Evolutionary conservation across 64 coral and sea anemone species (phyloP).

Genomic region (Astreopora myriophthalma): DNA sequence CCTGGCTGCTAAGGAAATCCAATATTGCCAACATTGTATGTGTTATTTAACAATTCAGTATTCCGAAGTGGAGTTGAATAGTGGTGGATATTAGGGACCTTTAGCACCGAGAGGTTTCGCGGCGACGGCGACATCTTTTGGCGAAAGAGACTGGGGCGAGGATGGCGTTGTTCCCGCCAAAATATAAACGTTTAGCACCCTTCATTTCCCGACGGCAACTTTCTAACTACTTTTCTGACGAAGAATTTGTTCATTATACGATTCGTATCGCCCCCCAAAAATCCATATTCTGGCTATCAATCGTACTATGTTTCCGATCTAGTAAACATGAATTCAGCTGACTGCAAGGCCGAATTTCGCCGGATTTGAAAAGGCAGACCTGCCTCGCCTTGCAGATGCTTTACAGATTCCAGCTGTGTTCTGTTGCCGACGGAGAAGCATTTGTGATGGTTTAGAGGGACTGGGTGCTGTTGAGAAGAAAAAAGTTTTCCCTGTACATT

Average conservation of each 20-base stretch:
- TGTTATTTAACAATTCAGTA: no score
- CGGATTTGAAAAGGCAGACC: slow-evolving; percentile 36
- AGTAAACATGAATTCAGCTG: no score
- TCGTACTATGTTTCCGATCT: slow-evolving; percentile 7
- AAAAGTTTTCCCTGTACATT: slow-evolving; percentile 38
- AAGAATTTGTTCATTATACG: slow-evolving; percentile 49
- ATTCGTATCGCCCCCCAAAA: slow-evolving; percentile 35
- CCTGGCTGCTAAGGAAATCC: no score
- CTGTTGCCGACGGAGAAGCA: slow-evolving; percentile 35
- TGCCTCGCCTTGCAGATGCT: slow-evolving; percentile 49
- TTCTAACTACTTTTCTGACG: neutral
- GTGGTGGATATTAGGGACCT: no score
- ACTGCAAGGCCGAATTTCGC: slow-evolving; percentile 32
- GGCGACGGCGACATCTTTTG: no score
- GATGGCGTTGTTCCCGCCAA: no score
- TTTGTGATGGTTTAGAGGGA: slow-evolving; percentile 26
- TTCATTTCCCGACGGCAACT: slow-evolving; percentile 23
- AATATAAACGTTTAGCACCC: slow-evolving; percentile 43
- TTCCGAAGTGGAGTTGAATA: no score
- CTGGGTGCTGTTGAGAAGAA: slow-evolving; percentile 23
- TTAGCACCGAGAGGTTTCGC: no score
- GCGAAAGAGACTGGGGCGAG: no score
- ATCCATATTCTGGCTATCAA: slow-evolving; percentile 18
- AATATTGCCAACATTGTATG: no score
- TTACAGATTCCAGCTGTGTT: slow-evolving; percentile 40